Conservation (phyloP, 1,140 invertebrate species). For the Lycorma delicatula region DNA sequence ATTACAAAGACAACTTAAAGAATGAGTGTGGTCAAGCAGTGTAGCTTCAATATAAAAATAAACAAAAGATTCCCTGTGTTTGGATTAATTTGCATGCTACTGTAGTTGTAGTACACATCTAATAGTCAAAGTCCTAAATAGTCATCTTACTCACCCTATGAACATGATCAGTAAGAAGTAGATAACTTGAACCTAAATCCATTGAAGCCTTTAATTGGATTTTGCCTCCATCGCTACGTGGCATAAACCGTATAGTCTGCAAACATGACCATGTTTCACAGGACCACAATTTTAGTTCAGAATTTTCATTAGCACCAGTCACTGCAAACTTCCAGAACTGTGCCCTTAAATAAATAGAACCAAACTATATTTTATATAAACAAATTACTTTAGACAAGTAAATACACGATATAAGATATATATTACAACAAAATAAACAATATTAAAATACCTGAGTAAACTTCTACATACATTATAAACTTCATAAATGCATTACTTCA, state of each 20-base stretch:
- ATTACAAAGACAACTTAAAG: no score
- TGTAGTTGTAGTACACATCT: background rate
- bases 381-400: no score
- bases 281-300: conserved; percentile 87
- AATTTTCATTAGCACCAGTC: conserved; percentile 82
- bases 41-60: no score
- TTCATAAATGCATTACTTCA: no score
- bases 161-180: conserved; percentile 76
- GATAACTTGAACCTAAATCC: conserved; percentile 71
- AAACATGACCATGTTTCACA: conserved; percentile 88
- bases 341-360: conserved; percentile 46
- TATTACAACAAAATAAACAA: no score
- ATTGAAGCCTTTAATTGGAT: conserved; percentile 63
- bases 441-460: no score
- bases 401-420: no score
- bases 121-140: conserved; percentile 1
- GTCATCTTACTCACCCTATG: conserved; percentile 40
- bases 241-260: conserved; percentile 69
- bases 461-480: no score
- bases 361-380: no score
- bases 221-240: conserved; percentile 25
- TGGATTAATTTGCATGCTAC: no score
- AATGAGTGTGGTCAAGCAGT: no score
- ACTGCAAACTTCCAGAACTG: conserved; percentile 93
- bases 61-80: no score